Evolutionary conservation across 2,797 vertebrate genomes (phyloP), one percentile per base, ranked within the genome.

Genomic region (Gymnoscopelus braueri): DNA sequence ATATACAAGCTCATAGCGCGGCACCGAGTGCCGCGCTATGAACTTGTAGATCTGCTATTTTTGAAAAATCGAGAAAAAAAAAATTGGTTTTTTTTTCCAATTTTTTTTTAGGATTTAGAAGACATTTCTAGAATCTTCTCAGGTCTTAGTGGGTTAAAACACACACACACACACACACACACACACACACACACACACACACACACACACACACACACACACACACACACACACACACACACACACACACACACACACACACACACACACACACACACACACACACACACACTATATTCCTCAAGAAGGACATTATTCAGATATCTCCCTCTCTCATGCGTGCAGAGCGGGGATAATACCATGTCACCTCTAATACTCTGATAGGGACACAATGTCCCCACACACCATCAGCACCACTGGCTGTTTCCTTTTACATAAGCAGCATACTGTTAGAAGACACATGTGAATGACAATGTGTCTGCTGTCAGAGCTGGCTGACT

Each of bases 401-500:
- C 32, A 35, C 32, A 6, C 32, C 32, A 35, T 35, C 32, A 6
- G 32, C 32, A 35, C 63, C 55, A 15, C 44, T 79, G 71, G 76
- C 81, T 87, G 32, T 86, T 62, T 70, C 78, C 88, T 89, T 81
- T 80, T 84, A 82, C 81, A 78, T 79, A 79, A 82, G 83, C 72
- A 84, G 85, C 78, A 55, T 64, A 35, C 32, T 5, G 32, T 35
- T 6, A 74, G 72, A 74, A 72, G 77, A 77, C 58, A 59, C 84
- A 85, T 90, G 74, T 90, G 86, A 93, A 91, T 92, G 89, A 90
- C 88, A 91, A 91, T 87, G 80, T 24, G 70, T 75, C 73, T 76
- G 44, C 69, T 87, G 89, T 88, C 88, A 80, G 73, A 48, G 77
- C 67, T 4, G 67, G 74, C 83, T 85, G 78, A 87, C 80, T 87